phyloP scores from a whole-genome alignment of 2,797 vertebrate genomes.

The Diplodus puntazzo region DNA sequence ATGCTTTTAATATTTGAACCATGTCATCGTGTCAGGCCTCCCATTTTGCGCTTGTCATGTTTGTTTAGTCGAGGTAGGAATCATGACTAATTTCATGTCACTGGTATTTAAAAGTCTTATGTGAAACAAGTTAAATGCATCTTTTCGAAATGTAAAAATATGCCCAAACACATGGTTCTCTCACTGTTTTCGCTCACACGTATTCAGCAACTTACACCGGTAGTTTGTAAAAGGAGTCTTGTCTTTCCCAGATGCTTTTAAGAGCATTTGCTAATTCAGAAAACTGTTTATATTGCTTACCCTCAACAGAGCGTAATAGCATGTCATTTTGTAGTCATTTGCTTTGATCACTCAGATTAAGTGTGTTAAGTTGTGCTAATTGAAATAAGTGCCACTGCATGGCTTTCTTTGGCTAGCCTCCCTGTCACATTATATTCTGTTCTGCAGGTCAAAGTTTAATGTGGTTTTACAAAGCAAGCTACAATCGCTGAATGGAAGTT shows the following conservation, averaged over 20 bases:
- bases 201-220: neutral
- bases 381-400: neutral
- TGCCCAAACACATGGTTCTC: neutral
- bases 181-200: neutral
- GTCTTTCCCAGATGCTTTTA: slow-evolving; percentile 2
- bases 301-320: slow-evolving; percentile 9
- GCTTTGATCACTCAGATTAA: slow-evolving; percentile 22
- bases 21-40: slow-evolving; percentile 55
- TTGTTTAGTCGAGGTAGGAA: slow-evolving; percentile 57
- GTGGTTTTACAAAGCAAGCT: slow-evolving; percentile 14
- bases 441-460: neutral
- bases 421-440: neutral
- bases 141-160: slow-evolving; percentile 45
- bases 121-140: slow-evolving; percentile 39
- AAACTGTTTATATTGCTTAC: slow-evolving; percentile 7
- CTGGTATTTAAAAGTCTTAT: slow-evolving; percentile 40
- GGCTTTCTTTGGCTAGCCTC: neutral
- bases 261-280: slow-evolving; percentile 13
- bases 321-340: slow-evolving; percentile 41
- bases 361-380: slow-evolving; percentile 4
- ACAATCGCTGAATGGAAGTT: slow-evolving; percentile 20
- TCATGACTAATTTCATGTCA: slow-evolving; percentile 64
- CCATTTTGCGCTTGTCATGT: slow-evolving; percentile 64
- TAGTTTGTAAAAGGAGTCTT: slow-evolving; percentile 32
- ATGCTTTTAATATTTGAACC: slow-evolving; percentile 66